These are phyloP conservation scores for Chaitophorus viminalis DNA, from an alignment of 2,888 invertebrate genomes.

Conservation along the genomic window DNA sequence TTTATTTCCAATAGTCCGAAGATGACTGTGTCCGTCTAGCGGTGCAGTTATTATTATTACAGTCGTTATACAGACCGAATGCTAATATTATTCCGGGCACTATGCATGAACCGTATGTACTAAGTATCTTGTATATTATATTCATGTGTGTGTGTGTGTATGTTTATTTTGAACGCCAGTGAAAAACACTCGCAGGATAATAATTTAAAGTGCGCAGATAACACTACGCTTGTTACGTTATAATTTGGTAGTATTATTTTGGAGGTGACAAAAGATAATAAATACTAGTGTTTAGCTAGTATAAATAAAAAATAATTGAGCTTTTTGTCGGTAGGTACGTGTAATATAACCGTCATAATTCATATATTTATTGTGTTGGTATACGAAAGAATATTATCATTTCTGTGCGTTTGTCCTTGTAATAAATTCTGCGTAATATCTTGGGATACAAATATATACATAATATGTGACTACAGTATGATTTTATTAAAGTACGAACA, in stretches of 20 bases:
- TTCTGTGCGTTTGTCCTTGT: neutral
- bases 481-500: too few relatives aligned
- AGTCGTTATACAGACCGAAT: neutral
- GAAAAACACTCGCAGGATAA: neutral
- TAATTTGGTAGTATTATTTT: neutral
- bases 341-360: slow-evolving; percentile 22
- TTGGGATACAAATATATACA: neutral
- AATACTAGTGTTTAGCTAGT: neutral
- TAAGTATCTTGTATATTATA: too few relatives aligned
- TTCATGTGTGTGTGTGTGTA: too few relatives aligned
- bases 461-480: too few relatives aligned
- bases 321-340: neutral
- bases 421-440: neutral
- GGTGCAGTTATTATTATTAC: neutral
- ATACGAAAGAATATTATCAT: slow-evolving; percentile 6
- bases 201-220: neutral
- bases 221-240: neutral
- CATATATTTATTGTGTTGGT: slow-evolving; percentile 17
- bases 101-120: too few relatives aligned
- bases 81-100: neutral
- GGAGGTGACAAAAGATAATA: neutral
- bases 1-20: slow-evolving; percentile 8
- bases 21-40: neutral
- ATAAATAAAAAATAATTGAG: neutral
- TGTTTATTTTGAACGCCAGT: neutral